Evolutionary conservation across 2,888 invertebrate genomes (phyloP).

Genomic region (Electrophaes corylata): DNA sequence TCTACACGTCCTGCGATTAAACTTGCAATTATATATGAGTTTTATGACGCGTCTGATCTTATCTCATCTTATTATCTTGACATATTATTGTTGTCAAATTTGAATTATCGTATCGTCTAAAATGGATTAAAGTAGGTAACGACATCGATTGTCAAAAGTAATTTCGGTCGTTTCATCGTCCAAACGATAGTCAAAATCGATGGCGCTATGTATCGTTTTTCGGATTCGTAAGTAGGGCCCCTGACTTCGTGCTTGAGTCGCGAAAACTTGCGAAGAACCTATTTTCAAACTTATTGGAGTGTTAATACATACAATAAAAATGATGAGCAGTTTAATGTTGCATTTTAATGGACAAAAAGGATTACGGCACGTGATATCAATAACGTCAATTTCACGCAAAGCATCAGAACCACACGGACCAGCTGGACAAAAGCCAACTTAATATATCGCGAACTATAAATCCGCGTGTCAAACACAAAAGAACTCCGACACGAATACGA

Average conservation of each 20-base stretch:
- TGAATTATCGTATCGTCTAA: no score
- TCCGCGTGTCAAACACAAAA: slow-evolving; percentile 40
- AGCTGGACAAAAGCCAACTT: slow-evolving; percentile 42
- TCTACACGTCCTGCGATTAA: background rate
- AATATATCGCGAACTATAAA: slow-evolving; percentile 44
- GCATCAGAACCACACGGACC: slow-evolving; percentile 34
- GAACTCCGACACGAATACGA: slow-evolving; percentile 26
- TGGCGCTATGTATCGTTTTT: no score
- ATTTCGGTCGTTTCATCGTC: no score
- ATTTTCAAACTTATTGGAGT: background rate
- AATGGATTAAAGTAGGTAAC: no score
- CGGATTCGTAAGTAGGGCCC: no score
- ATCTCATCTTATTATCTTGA: no score
- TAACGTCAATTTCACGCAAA: slow-evolving; percentile 30
- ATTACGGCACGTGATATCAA: slow-evolving; percentile 18
- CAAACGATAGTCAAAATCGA: no score
- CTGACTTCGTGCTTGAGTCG: background rate
- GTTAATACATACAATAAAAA: background rate
- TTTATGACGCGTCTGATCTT: background rate
- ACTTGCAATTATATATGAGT: background rate
- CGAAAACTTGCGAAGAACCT: background rate
- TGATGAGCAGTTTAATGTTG: background rate
- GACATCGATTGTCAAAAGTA: no score
- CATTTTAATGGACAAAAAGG: slow-evolving; percentile 6
- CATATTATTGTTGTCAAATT: no score